Base-by-base conservation (phyloP, 1,140 invertebrate species). In the Neodiprion virginianus region DNA sequence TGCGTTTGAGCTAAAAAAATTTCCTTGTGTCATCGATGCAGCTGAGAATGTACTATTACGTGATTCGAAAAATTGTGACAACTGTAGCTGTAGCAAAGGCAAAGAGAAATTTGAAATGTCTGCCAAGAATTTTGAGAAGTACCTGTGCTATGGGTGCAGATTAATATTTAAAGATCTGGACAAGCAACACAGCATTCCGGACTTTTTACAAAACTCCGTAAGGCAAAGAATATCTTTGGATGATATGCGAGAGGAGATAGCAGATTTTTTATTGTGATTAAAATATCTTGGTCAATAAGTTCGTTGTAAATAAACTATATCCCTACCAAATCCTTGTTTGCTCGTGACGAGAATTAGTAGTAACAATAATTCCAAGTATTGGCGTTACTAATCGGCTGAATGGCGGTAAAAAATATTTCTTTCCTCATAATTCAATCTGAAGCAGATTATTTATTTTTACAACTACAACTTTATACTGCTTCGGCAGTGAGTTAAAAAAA, bases 101-200 rank as follows among this genome's bases (percentile, higher is more conserved):
- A 70, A 11, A 28, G 67, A 72, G 53, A 47, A 40, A 61, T 68
- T 73, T 49, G 50, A 47, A 9, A n/a, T 11, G 70, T 23, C 1
- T 21, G 23, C 67, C n/a, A 67, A 76, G 14, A 71, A 79, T 28
- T 12, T 82, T 28, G 70, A 67, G 67, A 77, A 77, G 14, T 79
- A 72, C 72, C 78, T 88, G 0, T 88, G 87, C 78, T 88, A 88
- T 70, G 82, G 84, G 1, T 88, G 87, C 69, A 78, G 75, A 78
- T 71, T 84, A 12, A 88, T 88, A 71, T 78, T 85, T 75, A 72
- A 65, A 17, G 77, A 82, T 75, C 80, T 82, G 17, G 77, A 85
- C 14, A 53, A 69, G 12, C 8, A 67, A 11, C 70, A 73, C 11
- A 11, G 14, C 10, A 66, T 87, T 8, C 83, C 85, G 4, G 7